These are phyloP conservation scores for Myotis davidii DNA, from an alignment of 2,113 vertebrate species.

Conservation along the genomic window DNA sequence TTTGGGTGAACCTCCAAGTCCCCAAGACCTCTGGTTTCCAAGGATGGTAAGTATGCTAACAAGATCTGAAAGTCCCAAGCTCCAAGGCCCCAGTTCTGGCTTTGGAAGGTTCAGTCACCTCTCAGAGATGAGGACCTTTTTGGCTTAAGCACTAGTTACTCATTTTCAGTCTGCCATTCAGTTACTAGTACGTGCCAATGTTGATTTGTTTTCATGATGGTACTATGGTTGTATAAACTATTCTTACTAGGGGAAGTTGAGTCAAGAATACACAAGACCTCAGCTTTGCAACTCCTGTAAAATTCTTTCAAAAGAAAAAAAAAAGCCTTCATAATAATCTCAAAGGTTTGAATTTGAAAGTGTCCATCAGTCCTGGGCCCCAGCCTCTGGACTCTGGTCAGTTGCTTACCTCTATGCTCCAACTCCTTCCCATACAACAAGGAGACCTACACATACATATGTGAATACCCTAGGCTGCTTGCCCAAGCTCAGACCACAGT, in stretches of 20 bases:
- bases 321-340: not conserved
- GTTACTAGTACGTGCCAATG: not conserved
- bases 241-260: not conserved
- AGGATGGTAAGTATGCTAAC: not conserved
- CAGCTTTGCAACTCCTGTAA: not conserved
- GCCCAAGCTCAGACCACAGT: not conserved
- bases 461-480: not conserved
- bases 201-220: not conserved
- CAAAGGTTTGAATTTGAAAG: conserved; percentile 16
- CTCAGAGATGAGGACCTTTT: not conserved
- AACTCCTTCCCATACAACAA: not conserved
- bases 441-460: not conserved
- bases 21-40: not conserved
- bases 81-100: not conserved
- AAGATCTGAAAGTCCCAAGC: not conserved
- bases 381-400: not conserved
- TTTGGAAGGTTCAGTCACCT: not conserved
- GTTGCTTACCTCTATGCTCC: not conserved
- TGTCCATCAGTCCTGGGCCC: not conserved
- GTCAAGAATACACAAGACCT: not conserved
- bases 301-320: not conserved
- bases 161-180: not conserved
- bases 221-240: not conserved
- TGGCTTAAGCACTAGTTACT: not conserved
- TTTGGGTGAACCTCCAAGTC: not conserved